phyloP scores from a whole-genome alignment of 2,888 invertebrate species.

The Tromatobia lineatoria region DNA sequence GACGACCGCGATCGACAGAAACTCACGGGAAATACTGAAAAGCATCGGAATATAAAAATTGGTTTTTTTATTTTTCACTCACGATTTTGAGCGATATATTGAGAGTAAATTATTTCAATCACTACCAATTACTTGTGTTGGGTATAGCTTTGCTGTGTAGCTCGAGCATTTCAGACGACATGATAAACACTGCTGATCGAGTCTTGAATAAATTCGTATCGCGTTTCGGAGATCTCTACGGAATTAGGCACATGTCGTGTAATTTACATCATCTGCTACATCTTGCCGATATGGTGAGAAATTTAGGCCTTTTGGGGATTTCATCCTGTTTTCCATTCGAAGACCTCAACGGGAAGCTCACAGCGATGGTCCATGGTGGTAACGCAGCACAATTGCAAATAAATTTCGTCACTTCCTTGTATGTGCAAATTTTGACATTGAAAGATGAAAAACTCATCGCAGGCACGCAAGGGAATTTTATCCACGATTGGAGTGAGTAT shows the following conservation, averaged over 20 bases:
- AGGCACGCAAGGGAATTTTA: too few species aligned
- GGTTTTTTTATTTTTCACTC: too few species aligned
- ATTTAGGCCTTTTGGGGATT: neutral
- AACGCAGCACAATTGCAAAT: neutral
- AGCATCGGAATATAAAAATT: too few species aligned
- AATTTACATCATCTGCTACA: slow-evolving; percentile 1
- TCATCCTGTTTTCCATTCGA: slow-evolving; percentile 6
- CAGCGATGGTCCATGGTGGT: neutral
- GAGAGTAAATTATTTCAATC: neutral
- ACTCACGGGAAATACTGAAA: too few species aligned
- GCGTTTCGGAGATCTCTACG: too few species aligned
- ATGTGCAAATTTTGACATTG: neutral
- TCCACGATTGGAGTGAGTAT: too few species aligned
- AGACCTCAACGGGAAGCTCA: slow-evolving; percentile 1
- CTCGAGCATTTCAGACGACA: slow-evolving; percentile 1
- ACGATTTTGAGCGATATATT: too few species aligned
- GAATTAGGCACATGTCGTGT: too few species aligned
- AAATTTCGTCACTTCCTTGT: neutral
- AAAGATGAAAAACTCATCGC: neutral
- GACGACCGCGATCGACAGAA: too few species aligned
- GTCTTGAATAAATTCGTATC: neutral
- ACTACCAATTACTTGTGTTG: neutral
- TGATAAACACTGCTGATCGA: neutral
- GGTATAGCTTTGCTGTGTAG: neutral
- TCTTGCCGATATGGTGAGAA: neutral